Evolutionary conservation across 2,888 invertebrate species (phyloP).

Genomic region (Cataglyphis cursor): DNA sequence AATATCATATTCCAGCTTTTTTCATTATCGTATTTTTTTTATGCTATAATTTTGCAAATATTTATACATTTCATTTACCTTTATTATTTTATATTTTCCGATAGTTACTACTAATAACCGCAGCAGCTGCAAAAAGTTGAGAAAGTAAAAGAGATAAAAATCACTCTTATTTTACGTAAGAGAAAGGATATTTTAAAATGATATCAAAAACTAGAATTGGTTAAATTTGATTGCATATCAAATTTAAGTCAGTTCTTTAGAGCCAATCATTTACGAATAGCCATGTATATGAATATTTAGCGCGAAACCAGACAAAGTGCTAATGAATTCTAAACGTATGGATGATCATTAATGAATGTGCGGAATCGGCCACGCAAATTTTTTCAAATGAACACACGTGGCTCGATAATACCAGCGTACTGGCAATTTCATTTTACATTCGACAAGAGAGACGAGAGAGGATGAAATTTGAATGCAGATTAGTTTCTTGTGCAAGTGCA

Average conservation of each 20-base stretch:
- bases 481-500: slow-evolving; percentile 66
- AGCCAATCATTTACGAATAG: slow-evolving; percentile 29
- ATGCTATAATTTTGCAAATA: neutral
- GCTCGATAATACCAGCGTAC: slow-evolving; percentile 52
- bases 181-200: neutral
- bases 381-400: slow-evolving; percentile 45
- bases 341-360: neutral
- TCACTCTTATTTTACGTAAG: neutral
- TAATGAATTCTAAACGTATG: slow-evolving; percentile 1
- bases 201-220: slow-evolving; percentile 9
- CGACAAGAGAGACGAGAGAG: slow-evolving; percentile 62
- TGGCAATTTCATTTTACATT: slow-evolving; percentile 72
- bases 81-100: slow-evolving; percentile 25
- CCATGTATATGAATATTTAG: slow-evolving; percentile 1
- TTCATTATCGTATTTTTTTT: too few relatives aligned
- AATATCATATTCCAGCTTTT: neutral
- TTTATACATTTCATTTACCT: neutral
- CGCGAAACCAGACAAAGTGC: slow-evolving; percentile 43
- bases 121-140: slow-evolving; percentile 21
- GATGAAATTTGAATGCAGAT: slow-evolving; percentile 83
- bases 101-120: neutral
- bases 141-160: neutral
- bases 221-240: slow-evolving; percentile 9
- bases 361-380: neutral
- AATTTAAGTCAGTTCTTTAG: neutral